Percentiles rank a stretch among this genome's conserved stretches.
phyloP scores from a whole-genome alignment of 2,113 vertebrate genomes.

The Baryphthengus martii region DNA sequence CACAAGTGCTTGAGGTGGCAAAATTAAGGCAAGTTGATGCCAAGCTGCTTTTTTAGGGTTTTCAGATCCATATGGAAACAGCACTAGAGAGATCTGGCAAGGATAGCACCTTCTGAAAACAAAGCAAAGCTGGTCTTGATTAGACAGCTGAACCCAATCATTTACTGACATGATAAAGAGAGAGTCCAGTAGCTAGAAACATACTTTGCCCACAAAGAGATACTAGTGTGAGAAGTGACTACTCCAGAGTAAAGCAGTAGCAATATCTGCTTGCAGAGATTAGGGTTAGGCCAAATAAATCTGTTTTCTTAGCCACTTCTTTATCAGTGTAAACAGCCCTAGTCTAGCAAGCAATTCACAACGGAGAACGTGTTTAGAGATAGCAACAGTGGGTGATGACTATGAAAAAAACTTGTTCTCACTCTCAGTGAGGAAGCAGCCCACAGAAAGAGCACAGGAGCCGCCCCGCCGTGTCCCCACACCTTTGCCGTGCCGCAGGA shows the following conservation, averaged over 20 bases:
- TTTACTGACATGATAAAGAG: not conserved
- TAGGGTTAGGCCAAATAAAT: not conserved
- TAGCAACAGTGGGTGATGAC: not conserved
- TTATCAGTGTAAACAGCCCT: not conserved
- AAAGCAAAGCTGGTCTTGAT: not conserved
- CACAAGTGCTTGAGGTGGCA: not conserved
- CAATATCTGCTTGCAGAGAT: not conserved
- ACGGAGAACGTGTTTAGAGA: not conserved
- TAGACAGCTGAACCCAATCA: not conserved
- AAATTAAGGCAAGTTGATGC: not conserved
- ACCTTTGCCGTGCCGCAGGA: not conserved
- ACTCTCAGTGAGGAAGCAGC: not conserved
- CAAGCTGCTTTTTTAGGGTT: not conserved
- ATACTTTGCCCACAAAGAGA: not conserved
- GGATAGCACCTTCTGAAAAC: not conserved
- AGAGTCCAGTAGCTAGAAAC: not conserved
- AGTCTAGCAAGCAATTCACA: not conserved
- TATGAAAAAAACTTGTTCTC: not conserved
- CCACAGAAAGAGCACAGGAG: not conserved
- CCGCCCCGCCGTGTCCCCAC: not conserved
- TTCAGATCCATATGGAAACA: not conserved
- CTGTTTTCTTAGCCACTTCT: not conserved
- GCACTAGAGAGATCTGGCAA: not conserved
- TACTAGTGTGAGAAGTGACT: not conserved
- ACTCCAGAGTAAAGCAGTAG: not conserved